Conservation (phyloP, 2,113 vertebrate species). For the Oncorhynchus mykiss region DNA sequence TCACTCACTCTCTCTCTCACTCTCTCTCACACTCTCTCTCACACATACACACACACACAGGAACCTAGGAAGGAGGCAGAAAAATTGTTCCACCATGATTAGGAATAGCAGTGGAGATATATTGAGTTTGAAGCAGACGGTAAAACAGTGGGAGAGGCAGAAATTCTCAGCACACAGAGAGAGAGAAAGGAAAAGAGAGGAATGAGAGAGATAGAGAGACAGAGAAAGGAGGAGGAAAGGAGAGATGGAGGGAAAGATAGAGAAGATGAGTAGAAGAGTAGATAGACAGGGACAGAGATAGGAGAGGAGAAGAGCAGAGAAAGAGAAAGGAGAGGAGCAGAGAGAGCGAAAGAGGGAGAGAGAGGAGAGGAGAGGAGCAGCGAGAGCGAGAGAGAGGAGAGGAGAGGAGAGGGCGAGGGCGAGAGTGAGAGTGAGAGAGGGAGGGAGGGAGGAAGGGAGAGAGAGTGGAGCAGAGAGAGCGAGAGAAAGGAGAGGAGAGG, state of each 20-base stretch:
- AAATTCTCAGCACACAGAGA: slow-evolving; percentile 16
- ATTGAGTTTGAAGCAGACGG: slow-evolving; percentile 16
- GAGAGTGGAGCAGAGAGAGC: too few species aligned
- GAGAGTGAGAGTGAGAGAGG: too few species aligned
- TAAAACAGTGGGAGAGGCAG: slow-evolving; percentile 15
- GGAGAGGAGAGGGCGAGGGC: too few species aligned
- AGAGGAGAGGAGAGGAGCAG: too few species aligned
- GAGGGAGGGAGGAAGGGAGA: too few species aligned
- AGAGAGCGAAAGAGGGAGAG: too few species aligned
- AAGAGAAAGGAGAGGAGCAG: too few species aligned
- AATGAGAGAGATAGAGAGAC: not conserved
- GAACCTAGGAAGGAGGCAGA: slow-evolving; percentile 5
- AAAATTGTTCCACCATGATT: slow-evolving; percentile 20
- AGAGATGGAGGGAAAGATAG: not conserved
- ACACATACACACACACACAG: not conserved
- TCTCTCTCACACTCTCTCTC: too few species aligned
- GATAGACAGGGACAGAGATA: not conserved
- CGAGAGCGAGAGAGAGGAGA: too few species aligned
- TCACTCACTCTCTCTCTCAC: not conserved
- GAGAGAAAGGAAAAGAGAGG: not conserved
- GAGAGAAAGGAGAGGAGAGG: too few species aligned
- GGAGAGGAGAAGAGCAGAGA: too few species aligned
- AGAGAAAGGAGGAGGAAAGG: not conserved
- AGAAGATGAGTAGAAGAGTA: not conserved
- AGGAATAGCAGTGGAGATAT: slow-evolving; percentile 13